These are phyloP conservation scores for Coranthus polyacanthus DNA, from an alignment of 2,797 vertebrate genomes.

Conservation along the genomic window DNA sequence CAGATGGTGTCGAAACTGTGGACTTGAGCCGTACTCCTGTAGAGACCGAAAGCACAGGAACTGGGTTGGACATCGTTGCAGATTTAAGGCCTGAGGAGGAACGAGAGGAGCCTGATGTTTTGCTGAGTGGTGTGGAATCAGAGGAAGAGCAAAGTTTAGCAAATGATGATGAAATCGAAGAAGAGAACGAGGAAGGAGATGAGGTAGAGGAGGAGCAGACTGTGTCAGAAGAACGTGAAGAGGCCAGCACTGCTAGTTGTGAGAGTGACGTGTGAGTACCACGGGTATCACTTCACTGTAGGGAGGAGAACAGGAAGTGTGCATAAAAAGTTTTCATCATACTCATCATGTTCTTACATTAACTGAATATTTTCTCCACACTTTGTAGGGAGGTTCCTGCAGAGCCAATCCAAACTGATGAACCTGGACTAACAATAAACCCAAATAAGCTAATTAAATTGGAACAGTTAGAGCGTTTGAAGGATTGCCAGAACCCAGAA, in stretches of 20 bases:
- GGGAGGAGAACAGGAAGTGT: constrained; percentile 61
- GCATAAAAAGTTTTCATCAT: constrained; percentile 6
- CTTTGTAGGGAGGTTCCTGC: constrained; percentile 54
- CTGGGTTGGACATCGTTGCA: constrained; percentile 17
- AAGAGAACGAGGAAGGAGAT: constrained; percentile 10
- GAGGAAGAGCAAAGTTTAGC: constrained; percentile 38
- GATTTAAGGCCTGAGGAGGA: constrained; percentile 58
- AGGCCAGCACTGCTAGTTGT: constrained; percentile 17
- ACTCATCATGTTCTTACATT: background rate
- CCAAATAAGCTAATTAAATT: constrained; percentile 30
- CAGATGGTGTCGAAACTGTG: constrained; percentile 22
- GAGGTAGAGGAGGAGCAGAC: constrained; percentile 31
- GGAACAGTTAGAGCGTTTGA: constrained; percentile 18
- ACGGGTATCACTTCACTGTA: background rate
- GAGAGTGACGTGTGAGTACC: constrained; percentile 68
- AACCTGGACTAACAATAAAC: background rate
- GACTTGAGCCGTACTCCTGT: constrained; percentile 22
- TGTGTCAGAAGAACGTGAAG: constrained; percentile 45
- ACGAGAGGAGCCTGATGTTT: constrained; percentile 39
- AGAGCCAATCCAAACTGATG: constrained; percentile 35
- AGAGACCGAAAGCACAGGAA: constrained; percentile 19
- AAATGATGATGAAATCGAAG: constrained; percentile 33
- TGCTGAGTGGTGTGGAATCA: constrained; percentile 43
- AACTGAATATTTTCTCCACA: constrained; percentile 12
- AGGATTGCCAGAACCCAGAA: constrained; percentile 17